Conservation (phyloP, 2,113 vertebrate species). For the Atherinomorus stipes region DNA sequence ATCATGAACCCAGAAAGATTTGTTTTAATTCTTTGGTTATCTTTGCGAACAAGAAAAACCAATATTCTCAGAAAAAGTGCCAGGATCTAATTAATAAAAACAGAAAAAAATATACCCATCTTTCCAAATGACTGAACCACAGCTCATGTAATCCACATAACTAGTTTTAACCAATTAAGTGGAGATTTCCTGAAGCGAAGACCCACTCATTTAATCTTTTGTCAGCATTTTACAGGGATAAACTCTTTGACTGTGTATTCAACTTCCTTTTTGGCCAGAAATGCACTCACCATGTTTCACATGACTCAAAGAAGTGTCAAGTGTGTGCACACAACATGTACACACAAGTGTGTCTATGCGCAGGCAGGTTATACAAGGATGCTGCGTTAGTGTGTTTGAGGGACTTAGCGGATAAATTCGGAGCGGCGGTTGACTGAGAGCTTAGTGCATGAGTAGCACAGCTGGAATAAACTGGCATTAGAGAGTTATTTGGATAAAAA, state of each 20-base stretch:
- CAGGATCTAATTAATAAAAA: not conserved
- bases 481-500: conserved; percentile 64
- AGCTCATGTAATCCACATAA: conserved; percentile 16
- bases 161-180: conserved; percentile 8
- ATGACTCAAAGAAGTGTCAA: conserved; percentile 35
- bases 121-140: conserved; percentile 6
- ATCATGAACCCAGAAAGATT: no score
- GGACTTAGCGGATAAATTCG: conserved; percentile 73
- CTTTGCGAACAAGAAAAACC: not conserved
- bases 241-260: conserved; percentile 32
- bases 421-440: conserved; percentile 70
- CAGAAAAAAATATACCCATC: not conserved
- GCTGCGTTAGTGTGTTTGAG: conserved; percentile 64
- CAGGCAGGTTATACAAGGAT: conserved; percentile 54
- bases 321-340: conserved; percentile 19
- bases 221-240: conserved; percentile 15
- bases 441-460: conserved; percentile 63
- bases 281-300: conserved; percentile 50
- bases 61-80: not conserved
- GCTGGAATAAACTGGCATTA: conserved; percentile 71
- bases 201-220: conserved; percentile 8
- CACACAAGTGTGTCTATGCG: conserved; percentile 35
- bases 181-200: conserved; percentile 13
- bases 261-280: conserved; percentile 48
- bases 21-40: not conserved